Percentiles rank a stretch among this genome's conserved stretches.
phyloP scores from a whole-genome alignment of 2,797 vertebrate genomes.

The Ctenopoma kingsleyae region DNA sequence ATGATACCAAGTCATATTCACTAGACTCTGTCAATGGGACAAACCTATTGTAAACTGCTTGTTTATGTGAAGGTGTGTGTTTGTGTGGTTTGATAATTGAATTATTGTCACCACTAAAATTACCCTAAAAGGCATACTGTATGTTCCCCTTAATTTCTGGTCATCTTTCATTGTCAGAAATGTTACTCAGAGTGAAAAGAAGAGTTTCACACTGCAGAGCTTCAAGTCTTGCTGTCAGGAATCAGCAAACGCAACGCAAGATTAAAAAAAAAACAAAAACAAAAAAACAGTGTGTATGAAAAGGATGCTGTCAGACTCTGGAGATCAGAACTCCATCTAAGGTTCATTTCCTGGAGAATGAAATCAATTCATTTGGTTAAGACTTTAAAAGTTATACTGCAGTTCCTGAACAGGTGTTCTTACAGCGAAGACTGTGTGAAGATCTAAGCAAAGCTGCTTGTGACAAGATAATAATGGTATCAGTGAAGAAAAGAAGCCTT shows the following conservation, averaged over 20 bases:
- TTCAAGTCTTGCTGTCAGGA: not conserved
- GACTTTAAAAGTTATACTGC: not conserved
- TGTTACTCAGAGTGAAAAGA: not conserved
- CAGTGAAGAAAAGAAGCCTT: not conserved
- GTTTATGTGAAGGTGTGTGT: not conserved
- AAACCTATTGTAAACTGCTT: not conserved
- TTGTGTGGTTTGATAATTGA: not conserved
- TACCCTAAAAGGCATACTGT: not conserved
- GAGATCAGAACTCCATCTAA: slow-evolving; percentile 1
- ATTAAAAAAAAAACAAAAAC: too few relatives aligned
- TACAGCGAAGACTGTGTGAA: not conserved
- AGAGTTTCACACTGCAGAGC: not conserved
- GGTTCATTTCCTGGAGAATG: not conserved
- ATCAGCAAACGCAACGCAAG: too few relatives aligned
- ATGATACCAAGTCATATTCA: too few relatives aligned
- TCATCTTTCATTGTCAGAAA: not conserved
- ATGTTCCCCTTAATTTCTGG: not conserved
- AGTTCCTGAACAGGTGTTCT: not conserved
- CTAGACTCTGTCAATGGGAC: too few relatives aligned
- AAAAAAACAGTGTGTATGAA: not conserved
- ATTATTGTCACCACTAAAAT: not conserved
- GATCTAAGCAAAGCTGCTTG: too few relatives aligned
- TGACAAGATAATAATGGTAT: not conserved
- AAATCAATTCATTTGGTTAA: not conserved
- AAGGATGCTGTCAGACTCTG: not conserved